Evolutionary conservation across 2,113 vertebrate species (phyloP), one percentile per base, ranked within the genome.

Genomic region (Hylia prasina): DNA sequence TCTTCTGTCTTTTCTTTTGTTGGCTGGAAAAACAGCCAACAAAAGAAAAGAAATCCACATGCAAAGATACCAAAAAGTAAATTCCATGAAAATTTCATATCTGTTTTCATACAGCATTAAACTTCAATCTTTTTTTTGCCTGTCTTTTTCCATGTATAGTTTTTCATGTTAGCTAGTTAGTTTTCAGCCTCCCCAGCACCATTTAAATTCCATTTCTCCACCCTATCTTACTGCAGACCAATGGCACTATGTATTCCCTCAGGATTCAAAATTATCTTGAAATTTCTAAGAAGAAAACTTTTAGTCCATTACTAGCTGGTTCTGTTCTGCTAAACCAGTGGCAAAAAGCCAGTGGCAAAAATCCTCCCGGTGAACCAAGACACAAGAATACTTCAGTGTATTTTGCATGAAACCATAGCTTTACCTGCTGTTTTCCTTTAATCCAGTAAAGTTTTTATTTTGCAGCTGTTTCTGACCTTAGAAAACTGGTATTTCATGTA

Each of bases 401-500:
- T 72, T 89, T 82, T 89, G 58, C 24, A 60, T 45, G 22, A 89
- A 86, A 42, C 11, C 13, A 24, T 22, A 23, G 20, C 30, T 90
- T 82, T 76, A 82, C 53, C 40, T 56, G 65, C 42, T 48, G 25
- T 82, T 95, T 96, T 77, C 28, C 65, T 85, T 61, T 73, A 75
- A 40, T 56, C 16, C 7, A 51, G 21, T 50, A 71, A 22, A 48
- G n/a, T 8, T 30, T 65, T 19, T 37, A 47, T 83, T 89, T 57
- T 76, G 79, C 92, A n/a, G n/a, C 10, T n/a, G n/a, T 17, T 89
- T 57, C 23, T 85, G 37, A 83, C 70, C 91, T 37, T 71, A 93
- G 90, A 58, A 58, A 94, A 42, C 28, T 9, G 66, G 7, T 10
- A 8, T 24, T 75, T 77, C 39, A 64, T 82, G 15, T 23, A 48